phyloP scores from a whole-genome alignment of 2,888 invertebrate species.

The Leptopilina drosophilae region DNA sequence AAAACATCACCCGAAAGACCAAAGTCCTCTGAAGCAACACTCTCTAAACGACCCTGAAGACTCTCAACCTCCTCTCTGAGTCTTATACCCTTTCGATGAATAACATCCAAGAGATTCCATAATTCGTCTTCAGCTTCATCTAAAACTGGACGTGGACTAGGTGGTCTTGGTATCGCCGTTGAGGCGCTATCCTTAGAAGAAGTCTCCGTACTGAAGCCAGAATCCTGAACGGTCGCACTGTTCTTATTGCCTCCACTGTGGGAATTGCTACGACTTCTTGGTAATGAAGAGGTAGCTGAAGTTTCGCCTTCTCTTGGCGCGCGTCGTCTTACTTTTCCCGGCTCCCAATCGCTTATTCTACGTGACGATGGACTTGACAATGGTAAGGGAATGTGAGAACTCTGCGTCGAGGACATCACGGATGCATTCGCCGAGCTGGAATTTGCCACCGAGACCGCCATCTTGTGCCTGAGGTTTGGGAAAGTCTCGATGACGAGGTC shows the following conservation, averaged over 20 bases:
- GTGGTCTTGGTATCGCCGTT: conserved; percentile 77
- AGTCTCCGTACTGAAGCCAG: conserved; percentile 94
- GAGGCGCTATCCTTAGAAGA: conserved; percentile 88
- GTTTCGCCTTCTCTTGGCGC: conserved; percentile 73
- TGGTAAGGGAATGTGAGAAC: conserved; percentile 74
- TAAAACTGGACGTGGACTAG: conserved; percentile 71
- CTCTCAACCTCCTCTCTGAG: conserved; percentile 85
- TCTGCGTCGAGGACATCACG: conserved; percentile 59
- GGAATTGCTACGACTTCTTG: conserved; percentile 82
- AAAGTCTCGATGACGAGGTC: conserved; percentile 96
- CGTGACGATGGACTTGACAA: conserved; percentile 76
- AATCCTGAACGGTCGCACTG: conserved; percentile 86
- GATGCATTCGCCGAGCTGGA: conserved; percentile 71
- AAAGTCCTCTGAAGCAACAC: conserved; percentile 71
- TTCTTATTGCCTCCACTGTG: conserved; percentile 81
- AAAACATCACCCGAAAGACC: conserved; percentile 70
- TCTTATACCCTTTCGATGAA: conserved; percentile 87
- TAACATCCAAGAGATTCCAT: conserved; percentile 91
- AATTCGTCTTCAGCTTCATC: conserved; percentile 87
- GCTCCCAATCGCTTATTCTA: conserved; percentile 82
- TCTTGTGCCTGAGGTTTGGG: conserved; percentile 92
- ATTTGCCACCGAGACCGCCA: conserved; percentile 83
- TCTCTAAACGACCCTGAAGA: conserved; percentile 79
- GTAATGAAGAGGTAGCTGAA: conserved; percentile 76
- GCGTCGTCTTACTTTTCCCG: conserved; percentile 86